Evolutionary conservation across 2,888 invertebrate species (phyloP), one percentile per base, ranked within the genome.

Genomic region (Drosophila merina): DNA sequence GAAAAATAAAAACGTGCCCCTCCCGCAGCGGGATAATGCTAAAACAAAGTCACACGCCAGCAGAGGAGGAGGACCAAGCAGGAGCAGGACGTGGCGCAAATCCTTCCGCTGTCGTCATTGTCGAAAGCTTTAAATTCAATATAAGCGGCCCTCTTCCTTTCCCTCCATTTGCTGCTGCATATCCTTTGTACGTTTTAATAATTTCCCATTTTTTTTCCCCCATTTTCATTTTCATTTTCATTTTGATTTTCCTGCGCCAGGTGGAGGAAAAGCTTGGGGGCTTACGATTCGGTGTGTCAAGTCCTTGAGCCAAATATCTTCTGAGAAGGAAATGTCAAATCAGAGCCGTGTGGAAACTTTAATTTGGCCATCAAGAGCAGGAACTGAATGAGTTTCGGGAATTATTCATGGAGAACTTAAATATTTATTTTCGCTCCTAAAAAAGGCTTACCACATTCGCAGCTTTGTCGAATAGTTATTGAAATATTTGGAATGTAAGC

Each of bases 91-190:
- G 57, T 64, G 79, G 63, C 74, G 57, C 71, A 72, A 58, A 68
- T 77, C 75, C 78, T 57, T 70, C 57, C 67, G 59, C 40, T 49
- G 57, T 38, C 52, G 67, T 75, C 71, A 74, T 74, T 83, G 74
- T 68, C 72, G 67, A 60, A 63, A 79, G 79, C 86, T 74, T 82
- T 71, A 85, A 85, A 85, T 85, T 79, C 79, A 79, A 79, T 79
- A 82, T 82, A 82, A 76, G 82, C 79, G 57, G 8, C 9, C 45
- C 33, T 12, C 12, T 8, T n/a, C 33, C 31, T 12, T 9, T 30
- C 26, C 10, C 28, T 28, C 33, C 54, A 42, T 28, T 45, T 60
- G 28, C 20, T 12, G 42, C 36, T 36, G 36, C 36, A 36, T n/a
- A 12, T n/a, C 5, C 5, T 36, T n/a, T n/a, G 36, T 20, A n/a